Percentiles rank a stretch among this genome's conserved stretches.
Conservation (phyloP, 2,113 vertebrate species). For the Pangasianodon gigas region DNA sequence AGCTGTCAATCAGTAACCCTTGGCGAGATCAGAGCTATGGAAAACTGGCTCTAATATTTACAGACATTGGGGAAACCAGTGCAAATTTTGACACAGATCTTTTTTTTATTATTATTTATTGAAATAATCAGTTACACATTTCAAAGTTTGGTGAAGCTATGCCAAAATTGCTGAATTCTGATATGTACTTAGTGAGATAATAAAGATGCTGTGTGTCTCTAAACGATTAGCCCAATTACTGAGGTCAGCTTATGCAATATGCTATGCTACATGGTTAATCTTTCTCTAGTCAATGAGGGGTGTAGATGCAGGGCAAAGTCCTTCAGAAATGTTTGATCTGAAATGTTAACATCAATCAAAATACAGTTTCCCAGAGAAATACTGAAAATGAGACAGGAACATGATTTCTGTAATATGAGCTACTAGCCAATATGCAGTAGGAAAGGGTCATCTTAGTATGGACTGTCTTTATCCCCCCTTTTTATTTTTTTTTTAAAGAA, state of each 20-base stretch:
- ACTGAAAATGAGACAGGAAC: not conserved
- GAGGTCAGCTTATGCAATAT: conserved; percentile 16
- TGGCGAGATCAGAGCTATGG: conserved; percentile 1
- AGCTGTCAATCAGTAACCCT: conserved; percentile 44
- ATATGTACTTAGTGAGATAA: not conserved
- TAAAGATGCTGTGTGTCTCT: not conserved
- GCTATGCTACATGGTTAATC: conserved; percentile 25
- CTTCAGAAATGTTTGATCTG: conserved; percentile 27
- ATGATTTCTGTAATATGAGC: not conserved
- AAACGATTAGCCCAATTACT: not conserved
- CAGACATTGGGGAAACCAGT: not conserved
- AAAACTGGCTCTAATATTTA: not conserved
- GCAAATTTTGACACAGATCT: not conserved
- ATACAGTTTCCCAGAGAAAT: not conserved
- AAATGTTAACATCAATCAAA: conserved; percentile 23
- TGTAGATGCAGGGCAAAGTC: conserved; percentile 21
- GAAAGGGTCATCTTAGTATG: not conserved
- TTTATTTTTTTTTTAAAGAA: not conserved
- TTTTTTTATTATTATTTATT: not conserved
- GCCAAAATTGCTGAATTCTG: not conserved
- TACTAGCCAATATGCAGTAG: not conserved
- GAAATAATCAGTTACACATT: not conserved
- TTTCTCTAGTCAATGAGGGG: conserved; percentile 31
- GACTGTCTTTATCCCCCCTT: not conserved
- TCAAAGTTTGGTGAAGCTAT: not conserved